Percentiles rank a stretch among this genome's conserved stretches.
phyloP scores from a whole-genome alignment of 2,888 invertebrate species.

The Eristalis arbustorum region DNA sequence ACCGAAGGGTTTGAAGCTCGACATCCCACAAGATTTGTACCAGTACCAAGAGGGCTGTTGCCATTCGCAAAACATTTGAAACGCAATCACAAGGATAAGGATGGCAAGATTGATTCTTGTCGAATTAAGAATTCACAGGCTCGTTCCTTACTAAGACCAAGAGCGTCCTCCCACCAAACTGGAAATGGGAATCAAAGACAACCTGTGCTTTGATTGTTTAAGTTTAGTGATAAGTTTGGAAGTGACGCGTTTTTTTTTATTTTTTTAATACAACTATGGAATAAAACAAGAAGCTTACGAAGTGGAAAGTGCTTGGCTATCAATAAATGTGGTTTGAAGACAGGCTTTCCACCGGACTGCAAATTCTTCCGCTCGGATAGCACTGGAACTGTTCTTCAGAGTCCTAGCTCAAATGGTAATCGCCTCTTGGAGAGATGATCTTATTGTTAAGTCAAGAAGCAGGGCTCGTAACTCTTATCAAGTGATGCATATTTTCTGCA shows the following conservation, averaged over 20 bases:
- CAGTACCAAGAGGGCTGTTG: slow-evolving; percentile 99
- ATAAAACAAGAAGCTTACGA: slow-evolving; percentile 33
- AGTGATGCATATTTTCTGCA: too few species aligned
- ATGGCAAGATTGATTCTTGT: slow-evolving; percentile 98
- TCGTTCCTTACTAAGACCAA: slow-evolving; percentile 99
- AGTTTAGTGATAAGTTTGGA: slow-evolving; percentile 77
- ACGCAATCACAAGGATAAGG: slow-evolving; percentile 98
- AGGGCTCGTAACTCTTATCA: too few species aligned
- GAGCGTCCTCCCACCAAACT: slow-evolving; percentile 96
- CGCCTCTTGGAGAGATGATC: too few species aligned
- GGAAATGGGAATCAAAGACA: slow-evolving; percentile 99
- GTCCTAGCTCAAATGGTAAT: too few species aligned
- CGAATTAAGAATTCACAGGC: slow-evolving; percentile 98
- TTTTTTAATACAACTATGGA: slow-evolving; percentile 70
- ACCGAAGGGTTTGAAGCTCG: slow-evolving; percentile 97
- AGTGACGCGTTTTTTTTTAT: slow-evolving; percentile 72
- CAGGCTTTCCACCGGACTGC: too few species aligned
- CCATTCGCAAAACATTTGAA: slow-evolving; percentile 99
- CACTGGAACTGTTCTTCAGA: too few species aligned
- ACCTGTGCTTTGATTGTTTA: slow-evolving; percentile 99
- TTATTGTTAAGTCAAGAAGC: too few species aligned
- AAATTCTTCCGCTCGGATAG: too few species aligned
- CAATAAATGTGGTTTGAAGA: too few species aligned
- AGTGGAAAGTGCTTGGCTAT: too few species aligned
- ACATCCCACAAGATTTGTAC: slow-evolving; percentile 99